Evolutionary conservation across 2,113 vertebrate genomes (phyloP).

Genomic region (Mus musculus): GRCm39 chr1:5274001-5274500

Average conservation of each 20-base stretch:
- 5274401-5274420: background rate
- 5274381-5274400: too few species aligned
- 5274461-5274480: background rate
- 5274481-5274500: background rate
- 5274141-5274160: too few species aligned
- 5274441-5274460: background rate
- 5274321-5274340: background rate
- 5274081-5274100: too few species aligned
- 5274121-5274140: too few species aligned
- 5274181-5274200: too few species aligned
- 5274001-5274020: too few species aligned
- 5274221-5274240: background rate
- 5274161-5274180: too few species aligned
- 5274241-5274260: background rate
- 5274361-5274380: background rate
- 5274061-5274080: too few species aligned
- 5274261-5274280: background rate
- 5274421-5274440: background rate
- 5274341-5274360: too few species aligned
- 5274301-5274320: background rate
- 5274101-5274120: too few species aligned
- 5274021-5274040: too few species aligned
- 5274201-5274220: background rate
- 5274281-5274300: background rate
- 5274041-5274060: too few species aligned